phyloP scores from a whole-genome alignment of 2,888 invertebrate genomes.

The Ormyrus nitidulus region DNA sequence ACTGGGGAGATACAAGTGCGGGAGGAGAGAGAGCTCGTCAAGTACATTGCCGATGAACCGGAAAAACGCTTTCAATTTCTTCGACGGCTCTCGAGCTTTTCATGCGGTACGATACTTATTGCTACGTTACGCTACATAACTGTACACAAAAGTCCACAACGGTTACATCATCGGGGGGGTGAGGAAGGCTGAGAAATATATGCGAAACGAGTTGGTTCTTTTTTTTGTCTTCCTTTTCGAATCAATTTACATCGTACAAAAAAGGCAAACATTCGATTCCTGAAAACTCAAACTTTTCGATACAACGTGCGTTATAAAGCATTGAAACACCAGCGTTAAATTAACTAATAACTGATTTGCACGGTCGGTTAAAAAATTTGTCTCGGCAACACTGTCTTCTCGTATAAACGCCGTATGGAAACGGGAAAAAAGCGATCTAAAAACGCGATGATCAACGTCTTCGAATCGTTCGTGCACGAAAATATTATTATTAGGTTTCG shows the following conservation, averaged over 20 bases:
- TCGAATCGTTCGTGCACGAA: not conserved
- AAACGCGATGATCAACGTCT: not conserved
- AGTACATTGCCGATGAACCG: not conserved
- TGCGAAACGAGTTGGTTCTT: not conserved
- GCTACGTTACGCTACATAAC: constrained; percentile 17
- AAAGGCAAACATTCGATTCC: constrained; percentile 14
- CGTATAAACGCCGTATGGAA: not conserved
- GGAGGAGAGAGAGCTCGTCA: no score
- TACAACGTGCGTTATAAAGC: not conserved
- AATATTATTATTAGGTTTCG: not conserved
- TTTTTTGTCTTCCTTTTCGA: not conserved
- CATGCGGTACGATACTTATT: constrained; percentile 18
- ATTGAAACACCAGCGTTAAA: not conserved
- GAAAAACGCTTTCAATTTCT: not conserved
- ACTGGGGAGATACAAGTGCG: not conserved
- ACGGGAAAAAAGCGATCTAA: not conserved
- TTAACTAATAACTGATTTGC: not conserved
- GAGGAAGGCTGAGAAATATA: no score
- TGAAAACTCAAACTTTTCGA: constrained; percentile 5
- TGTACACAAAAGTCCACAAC: constrained; percentile 24
- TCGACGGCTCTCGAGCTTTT: not conserved
- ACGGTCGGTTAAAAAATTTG: not conserved
- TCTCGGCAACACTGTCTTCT: not conserved
- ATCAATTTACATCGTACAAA: constrained; percentile 25
- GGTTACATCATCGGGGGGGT: not conserved